A percentile compares a stretch with the other conserved stretches of the same genome.
Conservation (phyloP, 2,113 vertebrate genomes). For the Aramus guarauna region DNA sequence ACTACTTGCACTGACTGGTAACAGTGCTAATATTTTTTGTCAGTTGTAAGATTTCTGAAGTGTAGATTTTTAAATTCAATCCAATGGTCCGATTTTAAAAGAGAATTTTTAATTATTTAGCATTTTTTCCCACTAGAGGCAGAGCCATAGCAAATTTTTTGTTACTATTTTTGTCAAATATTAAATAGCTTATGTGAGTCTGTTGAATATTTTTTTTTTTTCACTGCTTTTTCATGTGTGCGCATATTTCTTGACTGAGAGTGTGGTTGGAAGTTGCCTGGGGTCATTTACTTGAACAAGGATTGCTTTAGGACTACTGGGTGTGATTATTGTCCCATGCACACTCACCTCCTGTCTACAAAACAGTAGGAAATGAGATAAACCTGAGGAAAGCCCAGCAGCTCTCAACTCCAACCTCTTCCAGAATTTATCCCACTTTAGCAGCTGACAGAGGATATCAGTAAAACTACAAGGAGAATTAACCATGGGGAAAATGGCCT, state of each 20-base stretch:
- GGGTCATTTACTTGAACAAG: neutral
- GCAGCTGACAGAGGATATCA: neutral
- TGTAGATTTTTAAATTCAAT: neutral
- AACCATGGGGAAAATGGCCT: neutral
- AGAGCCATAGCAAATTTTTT: neutral
- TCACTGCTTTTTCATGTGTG: neutral
- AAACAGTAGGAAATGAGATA: neutral
- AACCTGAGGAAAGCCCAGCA: neutral
- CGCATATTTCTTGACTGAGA: neutral
- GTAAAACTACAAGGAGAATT: neutral
- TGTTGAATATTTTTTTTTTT: neutral
- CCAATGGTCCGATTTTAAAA: neutral
- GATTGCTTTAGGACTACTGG: neutral
- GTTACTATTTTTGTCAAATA: neutral
- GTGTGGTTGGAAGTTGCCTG: neutral
- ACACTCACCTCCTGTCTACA: neutral
- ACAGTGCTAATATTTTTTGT: neutral
- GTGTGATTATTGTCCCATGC: neutral
- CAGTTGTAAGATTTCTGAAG: neutral
- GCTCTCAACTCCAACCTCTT: neutral
- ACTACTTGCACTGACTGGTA: neutral
- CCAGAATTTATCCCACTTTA: neutral
- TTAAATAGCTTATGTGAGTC: neutral
- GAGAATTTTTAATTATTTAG: neutral
- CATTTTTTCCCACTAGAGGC: neutral